Evolutionary conservation across 2,113 vertebrate genomes (phyloP).

Genomic region (Xyliphius kryptos): DNA sequence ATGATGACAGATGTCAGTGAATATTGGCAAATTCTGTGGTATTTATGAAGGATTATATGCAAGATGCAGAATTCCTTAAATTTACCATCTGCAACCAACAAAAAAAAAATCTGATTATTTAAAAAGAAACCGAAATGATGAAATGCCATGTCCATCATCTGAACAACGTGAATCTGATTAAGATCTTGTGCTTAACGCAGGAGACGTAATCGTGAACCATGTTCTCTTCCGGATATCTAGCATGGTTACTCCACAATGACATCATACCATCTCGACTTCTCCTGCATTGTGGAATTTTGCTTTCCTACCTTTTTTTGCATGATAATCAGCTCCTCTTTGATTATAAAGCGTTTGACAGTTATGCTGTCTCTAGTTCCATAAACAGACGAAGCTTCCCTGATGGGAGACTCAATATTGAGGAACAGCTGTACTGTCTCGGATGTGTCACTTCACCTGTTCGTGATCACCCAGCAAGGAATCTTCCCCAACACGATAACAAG

Average conservation of each 20-base stretch:
- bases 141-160: too few relatives aligned
- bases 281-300: background rate
- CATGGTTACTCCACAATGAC: background rate
- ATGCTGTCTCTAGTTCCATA: background rate
- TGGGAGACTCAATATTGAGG: conserved; percentile 1
- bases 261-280: background rate
- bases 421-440: conserved; percentile 18
- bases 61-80: background rate
- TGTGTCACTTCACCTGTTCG: conserved; percentile 26
- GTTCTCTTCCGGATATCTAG: too few relatives aligned
- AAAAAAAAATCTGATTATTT: too few relatives aligned
- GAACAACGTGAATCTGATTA: too few relatives aligned
- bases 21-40: background rate
- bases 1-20: background rate
- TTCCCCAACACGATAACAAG: conserved; percentile 21
- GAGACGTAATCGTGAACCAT: too few relatives aligned
- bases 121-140: too few relatives aligned
- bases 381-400: conserved; percentile 11
- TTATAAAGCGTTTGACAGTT: background rate
- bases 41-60: background rate
- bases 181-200: too few relatives aligned
- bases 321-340: background rate
- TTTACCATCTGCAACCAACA: background rate
- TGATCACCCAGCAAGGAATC: conserved; percentile 22
- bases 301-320: background rate